Base-by-base conservation (phyloP, 2,113 vertebrate genomes). In the Phalacrocorax carbo region DNA sequence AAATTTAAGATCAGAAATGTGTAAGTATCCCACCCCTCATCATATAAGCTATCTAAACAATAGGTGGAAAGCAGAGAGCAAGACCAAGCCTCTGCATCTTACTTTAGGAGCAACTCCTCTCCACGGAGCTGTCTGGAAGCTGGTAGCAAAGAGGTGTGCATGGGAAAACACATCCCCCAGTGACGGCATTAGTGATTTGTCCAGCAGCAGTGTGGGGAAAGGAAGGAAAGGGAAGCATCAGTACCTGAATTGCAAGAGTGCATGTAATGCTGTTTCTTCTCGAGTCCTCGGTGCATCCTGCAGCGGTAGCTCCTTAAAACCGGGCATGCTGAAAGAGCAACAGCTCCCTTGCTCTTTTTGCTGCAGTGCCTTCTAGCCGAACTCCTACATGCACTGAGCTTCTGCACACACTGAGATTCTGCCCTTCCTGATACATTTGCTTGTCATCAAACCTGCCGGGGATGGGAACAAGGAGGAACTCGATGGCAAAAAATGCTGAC, bases 131-230 rank as follows among this genome's bases (percentile, higher is more conserved):
- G 8, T 81, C 40, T 49, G 25, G 79, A 82, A 58, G 25, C 13
- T 68, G 49, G 16, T 7, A 70, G 66, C 25, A 68, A 80, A 69
- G 60, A 85, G 27, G n/a, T 11, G 29, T 20, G 57, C 11, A 13
- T 42, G 29, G 29, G 52, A 77, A 87, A 92, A 71, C 9, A 65
- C 18, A 48, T 51, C 2, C 46, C 20, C 15, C 5, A 1, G 20
- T 11, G 18, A 20, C 4, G 3, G 34, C 29, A 26, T 46, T 54
- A 62, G 16, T 4, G 8, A 30, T 0, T 0, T 13, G 42, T 34
- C 22, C 57, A 81, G 65, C 42, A 71, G 42, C 19, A 79, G 19
- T 2, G 1, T 16, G 29, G 44, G 65, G 29, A 72, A 51, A 93
- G 18, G 57, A 70, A 64, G 16, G 30, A 60, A 26, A 65, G 18